These are phyloP conservation scores for Alcedo quadribrachys DNA, from an alignment of 2,797 vertebrate genomes.

Conservation along the genomic window DNA sequence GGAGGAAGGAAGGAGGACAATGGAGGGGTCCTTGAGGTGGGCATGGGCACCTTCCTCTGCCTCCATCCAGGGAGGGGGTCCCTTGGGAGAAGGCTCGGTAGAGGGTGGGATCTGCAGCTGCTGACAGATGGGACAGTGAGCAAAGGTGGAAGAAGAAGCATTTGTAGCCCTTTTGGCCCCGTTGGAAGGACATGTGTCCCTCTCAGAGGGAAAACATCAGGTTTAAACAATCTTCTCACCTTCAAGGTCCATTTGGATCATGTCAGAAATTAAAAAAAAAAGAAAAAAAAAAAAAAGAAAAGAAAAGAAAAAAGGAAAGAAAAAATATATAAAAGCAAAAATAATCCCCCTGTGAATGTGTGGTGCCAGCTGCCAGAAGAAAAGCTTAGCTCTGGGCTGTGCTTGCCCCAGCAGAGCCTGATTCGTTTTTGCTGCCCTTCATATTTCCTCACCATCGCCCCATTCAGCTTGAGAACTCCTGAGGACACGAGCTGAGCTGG, in stretches of 20 bases:
- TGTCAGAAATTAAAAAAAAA: background rate
- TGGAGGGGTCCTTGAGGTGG: background rate
- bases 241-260: background rate
- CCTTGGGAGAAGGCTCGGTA: background rate
- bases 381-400: background rate
- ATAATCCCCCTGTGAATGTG: background rate
- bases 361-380: background rate
- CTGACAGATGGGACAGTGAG: background rate
- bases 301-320: background rate
- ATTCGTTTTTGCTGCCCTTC: background rate
- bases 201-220: background rate
- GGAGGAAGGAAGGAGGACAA: background rate
- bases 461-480: background rate
- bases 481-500: background rate
- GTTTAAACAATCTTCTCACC: background rate
- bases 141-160: background rate
- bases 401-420: background rate
- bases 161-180: background rate
- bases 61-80: background rate
- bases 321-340: background rate
- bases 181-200: background rate
- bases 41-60: background rate
- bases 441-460: background rate
- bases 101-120: background rate
- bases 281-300: fast-evolving